phyloP scores from a whole-genome alignment of 2,888 invertebrate genomes.

The Drosophila neonasuta region DNA sequence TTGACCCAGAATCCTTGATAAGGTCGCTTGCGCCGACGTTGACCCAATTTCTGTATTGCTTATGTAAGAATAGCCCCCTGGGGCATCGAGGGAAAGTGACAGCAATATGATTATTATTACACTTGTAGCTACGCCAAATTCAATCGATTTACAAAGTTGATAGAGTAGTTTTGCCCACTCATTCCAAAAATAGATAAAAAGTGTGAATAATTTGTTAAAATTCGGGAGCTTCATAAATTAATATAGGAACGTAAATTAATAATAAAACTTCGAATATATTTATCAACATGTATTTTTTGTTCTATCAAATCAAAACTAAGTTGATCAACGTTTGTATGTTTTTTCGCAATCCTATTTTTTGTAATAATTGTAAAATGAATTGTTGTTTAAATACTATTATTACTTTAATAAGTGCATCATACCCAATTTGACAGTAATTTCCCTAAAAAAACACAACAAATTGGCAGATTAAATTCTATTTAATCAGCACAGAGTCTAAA shows the following conservation, averaged over 20 bases:
- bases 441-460: constrained; percentile 17
- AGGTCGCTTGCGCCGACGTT: constrained; percentile 61
- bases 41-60: constrained; percentile 59
- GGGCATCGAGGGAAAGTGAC: not conserved
- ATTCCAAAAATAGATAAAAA: not conserved
- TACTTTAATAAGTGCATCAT: not conserved
- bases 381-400: not conserved
- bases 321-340: no score
- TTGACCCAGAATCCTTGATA: constrained; percentile 75
- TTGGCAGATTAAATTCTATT: constrained; percentile 38
- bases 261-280: no score
- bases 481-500: constrained; percentile 36
- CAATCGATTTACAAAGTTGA: constrained; percentile 14
- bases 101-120: constrained; percentile 29
- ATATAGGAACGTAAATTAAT: no score
- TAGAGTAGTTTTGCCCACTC: not conserved
- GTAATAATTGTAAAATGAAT: not conserved
- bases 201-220: not conserved
- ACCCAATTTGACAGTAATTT: not conserved
- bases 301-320: no score
- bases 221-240: not conserved
- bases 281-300: no score
- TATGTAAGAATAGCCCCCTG: constrained; percentile 42
- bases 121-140: constrained; percentile 25
- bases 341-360: not conserved